Evolutionary conservation across 2,797 vertebrate genomes (phyloP), one percentile per base, ranked within the genome.

Genomic region (Rhinichthys osculus): DNA sequence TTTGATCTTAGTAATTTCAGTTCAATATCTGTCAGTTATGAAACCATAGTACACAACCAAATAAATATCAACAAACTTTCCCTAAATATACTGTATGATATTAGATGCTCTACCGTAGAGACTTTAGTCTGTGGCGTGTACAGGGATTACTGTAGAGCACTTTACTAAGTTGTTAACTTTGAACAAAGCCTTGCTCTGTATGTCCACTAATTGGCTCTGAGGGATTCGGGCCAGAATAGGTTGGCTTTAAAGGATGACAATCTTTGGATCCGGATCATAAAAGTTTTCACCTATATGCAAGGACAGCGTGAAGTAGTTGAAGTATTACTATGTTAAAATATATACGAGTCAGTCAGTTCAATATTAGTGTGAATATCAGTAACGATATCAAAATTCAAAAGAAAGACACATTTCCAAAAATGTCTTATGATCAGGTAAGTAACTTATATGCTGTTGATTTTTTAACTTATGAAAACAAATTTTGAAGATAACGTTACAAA

Each of bases 221-320:
- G 69, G 21, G 19, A 74, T 69, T 69, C 1, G 40, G 64, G 64
- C 13, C 81, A 69, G 42, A 73, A 82, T 27, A 50, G 82, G 80
- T 66, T 70, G 47, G 42, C 38, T 85, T 78, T 14, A 62, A 52
- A 62, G 35, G 14, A 40, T 69, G 70, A 84, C 50, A 19, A 70
- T 50, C 16, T 23, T 74, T 27, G n/a, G 30, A 70, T 86, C 57
- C 14, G 54, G 27, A 16, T 70, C 57, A 50, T 27, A 50, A 69
- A 47, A 16, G 7, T 23, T 54, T 30, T 42, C 3, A 23, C 14
- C 3, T 17, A 23, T 17, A 23, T 73, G 14, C 62, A 71, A 23
- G 6, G 47, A 67, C 44, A 30, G 9, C 1, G 5, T 40, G 27
- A 67, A 21, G 23, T 52, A 11, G 19, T 23, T 76, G 19, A 38